Evolutionary conservation across 64 coral and sea anemone genomes (phyloP), one percentile per base, ranked within the genome.

Genomic region (Orbicella faveolata): DNA sequence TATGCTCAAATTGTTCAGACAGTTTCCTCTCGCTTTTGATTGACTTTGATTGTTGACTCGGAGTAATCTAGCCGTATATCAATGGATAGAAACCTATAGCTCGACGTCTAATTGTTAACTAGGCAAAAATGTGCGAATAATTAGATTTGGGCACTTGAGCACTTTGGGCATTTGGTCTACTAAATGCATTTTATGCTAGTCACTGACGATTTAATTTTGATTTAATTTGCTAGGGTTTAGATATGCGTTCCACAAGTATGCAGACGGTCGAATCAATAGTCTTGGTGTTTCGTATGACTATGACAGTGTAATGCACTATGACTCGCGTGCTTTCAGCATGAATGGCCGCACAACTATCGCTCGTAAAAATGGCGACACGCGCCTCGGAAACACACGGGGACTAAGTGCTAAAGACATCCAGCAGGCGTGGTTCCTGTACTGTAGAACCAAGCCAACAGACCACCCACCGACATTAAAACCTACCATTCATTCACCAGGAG

Each of bases 201-300:
- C 44, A 48, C 11, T 36, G 35, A 18, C 10, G 39, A 16, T 18
- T 75, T 18, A 12, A 35, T 75, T 18, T 75, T 34, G 44, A 36
- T 61, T 34, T 55, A 62, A 25, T 4, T 94, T 74, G 10, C 4
- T 12, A 95, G 93, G 89, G 9, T 88, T 85, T 20, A 85, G 67
- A 11, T 87, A 88, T 70, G 91, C 91, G 36, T 95, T 95, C 77
- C 90, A 92, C 37, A 95, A 95, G 72, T 91, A 95, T 21, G 89
- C 59, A 52, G 91, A n/a, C n/a, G 77, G 61, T 9, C 70, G 62
- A 78, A 95, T 95, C 57, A 95, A 95, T 64, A 95, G 93, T 51
- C 36, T 88, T 52, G 67, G 72, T 33, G 84, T 95, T 61, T 20
- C 89, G 0, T 95, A 95, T 52, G 93, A 95, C 33, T 95, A 95